These are phyloP conservation scores for Parazoanthus swiftii DNA, from an alignment of 92 coral and sea anemone species.

Conservation along the genomic window DNA sequence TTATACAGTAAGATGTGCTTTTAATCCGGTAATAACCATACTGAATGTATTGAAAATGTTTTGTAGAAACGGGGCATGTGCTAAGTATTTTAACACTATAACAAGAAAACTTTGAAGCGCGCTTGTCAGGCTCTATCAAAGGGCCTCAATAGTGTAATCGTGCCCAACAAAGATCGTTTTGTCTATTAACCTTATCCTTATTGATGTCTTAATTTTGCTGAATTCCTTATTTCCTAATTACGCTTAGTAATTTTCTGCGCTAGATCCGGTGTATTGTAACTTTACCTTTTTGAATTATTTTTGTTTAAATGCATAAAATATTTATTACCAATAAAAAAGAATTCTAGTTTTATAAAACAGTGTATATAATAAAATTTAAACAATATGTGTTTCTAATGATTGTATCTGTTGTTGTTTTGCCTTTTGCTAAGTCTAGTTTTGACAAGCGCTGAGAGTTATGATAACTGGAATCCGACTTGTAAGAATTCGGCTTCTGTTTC, in stretches of 20 bases:
- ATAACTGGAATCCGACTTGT: too few relatives aligned
- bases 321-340: constrained; percentile 32
- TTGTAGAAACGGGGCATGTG: neutral
- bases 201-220: neutral
- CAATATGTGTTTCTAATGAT: constrained; percentile 1
- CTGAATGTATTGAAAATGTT: neutral
- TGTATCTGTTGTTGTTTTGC: neutral
- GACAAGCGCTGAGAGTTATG: too few relatives aligned
- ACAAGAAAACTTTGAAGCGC: neutral
- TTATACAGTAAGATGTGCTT: neutral
- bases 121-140: neutral
- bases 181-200: too few relatives aligned
- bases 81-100: neutral
- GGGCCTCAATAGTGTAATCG: neutral
- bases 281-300: constrained; percentile 1
- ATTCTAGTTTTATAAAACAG: constrained; percentile 36
- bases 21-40: too few relatives aligned
- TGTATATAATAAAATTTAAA: constrained; percentile 32
- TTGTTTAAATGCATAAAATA: neutral
- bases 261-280: neutral
- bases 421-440: neutral
- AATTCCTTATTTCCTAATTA: neutral
- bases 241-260: neutral
- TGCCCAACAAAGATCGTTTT: neutral
- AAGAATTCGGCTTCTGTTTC: too few relatives aligned